Conservation (phyloP, 2,113 vertebrate genomes). For the Leptobrachium leishanense region DNA sequence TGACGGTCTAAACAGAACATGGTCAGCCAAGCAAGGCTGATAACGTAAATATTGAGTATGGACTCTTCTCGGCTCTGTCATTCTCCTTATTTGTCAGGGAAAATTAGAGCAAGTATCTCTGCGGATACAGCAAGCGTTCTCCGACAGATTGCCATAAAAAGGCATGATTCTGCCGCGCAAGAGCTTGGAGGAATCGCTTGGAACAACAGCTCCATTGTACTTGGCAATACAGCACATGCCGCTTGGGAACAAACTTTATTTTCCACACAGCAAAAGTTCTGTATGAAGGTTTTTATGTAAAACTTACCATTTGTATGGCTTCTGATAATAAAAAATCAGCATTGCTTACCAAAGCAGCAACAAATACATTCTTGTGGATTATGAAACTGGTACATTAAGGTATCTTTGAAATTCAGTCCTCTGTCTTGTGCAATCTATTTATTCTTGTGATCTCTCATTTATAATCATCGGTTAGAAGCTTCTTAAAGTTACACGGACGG, state of each 20-base stretch:
- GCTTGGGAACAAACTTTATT: neutral
- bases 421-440: too few relatives aligned
- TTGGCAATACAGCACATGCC: constrained; percentile 61
- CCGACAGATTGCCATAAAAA: constrained; percentile 78
- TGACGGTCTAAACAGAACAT: neutral
- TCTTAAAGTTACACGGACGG: too few relatives aligned
- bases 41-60: constrained; percentile 58
- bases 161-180: constrained; percentile 58
- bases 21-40: constrained; percentile 50
- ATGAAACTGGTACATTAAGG: too few relatives aligned
- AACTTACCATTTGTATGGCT: too few relatives aligned
- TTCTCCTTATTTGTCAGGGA: constrained; percentile 70
- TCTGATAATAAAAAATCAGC: too few relatives aligned
- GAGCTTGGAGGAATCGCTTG: constrained; percentile 56
- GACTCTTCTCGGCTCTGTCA: constrained; percentile 63
- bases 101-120: constrained; percentile 62
- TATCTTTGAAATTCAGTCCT: too few relatives aligned
- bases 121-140: constrained; percentile 51
- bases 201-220: constrained; percentile 60
- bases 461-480: too few relatives aligned
- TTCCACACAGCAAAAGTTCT: too few relatives aligned
- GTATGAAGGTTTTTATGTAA: too few relatives aligned
- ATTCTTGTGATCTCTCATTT: too few relatives aligned
- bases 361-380: too few relatives aligned
- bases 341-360: too few relatives aligned